Evolutionary conservation across 2,113 vertebrate species (phyloP), one percentile per base, ranked within the genome.

Genomic region (Ceyx cyanopectus): DNA sequence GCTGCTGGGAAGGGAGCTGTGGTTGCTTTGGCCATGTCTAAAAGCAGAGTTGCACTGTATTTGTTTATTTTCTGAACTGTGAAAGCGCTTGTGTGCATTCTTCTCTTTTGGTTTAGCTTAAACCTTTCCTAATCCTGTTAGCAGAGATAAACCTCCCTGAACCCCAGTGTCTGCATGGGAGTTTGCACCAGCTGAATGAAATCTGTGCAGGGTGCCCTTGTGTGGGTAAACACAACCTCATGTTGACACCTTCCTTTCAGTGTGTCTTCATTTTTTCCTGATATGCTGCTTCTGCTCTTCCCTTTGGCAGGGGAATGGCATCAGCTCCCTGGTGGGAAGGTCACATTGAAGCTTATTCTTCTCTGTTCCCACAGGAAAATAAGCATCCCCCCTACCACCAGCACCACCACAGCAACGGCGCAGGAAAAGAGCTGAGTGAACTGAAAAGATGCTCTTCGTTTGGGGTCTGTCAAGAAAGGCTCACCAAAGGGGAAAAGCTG

Each of bases 41-140:
- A 91, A 89, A 46, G 43, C 63, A 82, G 53, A 70, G 89, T 89
- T 93, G 41, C 57, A 74, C 48, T 10, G 50, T 85, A 34, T 92
- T 85, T 95, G 63, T 95, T 90, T 95, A 63, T 93, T 95, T 95
- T 80, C 43, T 46, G 83, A 85, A 29, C 68, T 63, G 67, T 87
- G 69, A 81, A 62, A 69, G 30, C 4, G 3, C 30, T 89, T 92
- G 78, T 65, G n/a, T 89, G 56, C 56, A 40, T 92, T 94, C 81
- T 81, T 94, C 41, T 89, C 58, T 84, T 92, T 82, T 69, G 60
- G 74, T 85, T 94, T 85, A 87, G 46, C 26, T 87, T 87, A 93
- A 94, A 91, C 32, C 70, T 74, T 93, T 85, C 74, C 75, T 95
- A 94, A 94, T 94, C 70, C 62, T 85, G 78, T 93, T 91, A 92